A percentile compares a stretch with the other conserved stretches of the same genome.
Conservation (phyloP, 2,113 vertebrate species). For the Polypterus senegalus region DNA sequence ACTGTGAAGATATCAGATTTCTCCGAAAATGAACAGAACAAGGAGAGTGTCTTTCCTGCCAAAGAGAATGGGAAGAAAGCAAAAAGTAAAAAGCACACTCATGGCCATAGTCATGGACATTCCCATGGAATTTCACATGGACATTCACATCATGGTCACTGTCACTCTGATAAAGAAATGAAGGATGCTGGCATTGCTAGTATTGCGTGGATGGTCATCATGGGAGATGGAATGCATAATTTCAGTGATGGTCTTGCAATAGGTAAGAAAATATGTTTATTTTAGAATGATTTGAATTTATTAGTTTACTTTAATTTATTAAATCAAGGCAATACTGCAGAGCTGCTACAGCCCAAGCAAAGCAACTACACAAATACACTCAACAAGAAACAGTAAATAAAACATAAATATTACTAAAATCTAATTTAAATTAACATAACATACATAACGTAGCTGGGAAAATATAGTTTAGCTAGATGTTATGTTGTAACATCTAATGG, state of each 20-base stretch:
- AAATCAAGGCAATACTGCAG: no score
- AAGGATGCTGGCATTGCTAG: constrained; percentile 89
- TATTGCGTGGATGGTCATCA: constrained; percentile 99
- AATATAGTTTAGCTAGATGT: no score
- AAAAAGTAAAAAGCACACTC: constrained; percentile 54
- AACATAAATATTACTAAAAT: no score
- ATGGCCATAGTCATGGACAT: constrained; percentile 36
- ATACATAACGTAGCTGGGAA: no score
- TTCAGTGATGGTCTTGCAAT: constrained; percentile 96
- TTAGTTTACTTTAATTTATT: no score
- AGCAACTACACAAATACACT: no score
- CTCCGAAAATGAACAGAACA: constrained; percentile 30
- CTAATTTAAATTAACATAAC: no score
- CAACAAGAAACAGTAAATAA: no score
- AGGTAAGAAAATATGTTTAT: constrained; percentile 46
- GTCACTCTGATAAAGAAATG: constrained; percentile 89
- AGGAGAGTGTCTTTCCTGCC: constrained; percentile 36
- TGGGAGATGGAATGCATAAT: constrained; percentile 98
- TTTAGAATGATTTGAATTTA: no score
- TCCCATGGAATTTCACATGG: constrained; percentile 64
- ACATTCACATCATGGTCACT: constrained; percentile 83
- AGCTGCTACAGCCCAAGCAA: no score
- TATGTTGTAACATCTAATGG: no score
- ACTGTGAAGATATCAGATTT: constrained; percentile 33
- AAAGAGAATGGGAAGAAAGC: constrained; percentile 45